Percentiles rank a stretch among this genome's conserved stretches.
phyloP scores from a whole-genome alignment of 1,140 invertebrate genomes.

The Cataglyphis hispanica region DNA sequence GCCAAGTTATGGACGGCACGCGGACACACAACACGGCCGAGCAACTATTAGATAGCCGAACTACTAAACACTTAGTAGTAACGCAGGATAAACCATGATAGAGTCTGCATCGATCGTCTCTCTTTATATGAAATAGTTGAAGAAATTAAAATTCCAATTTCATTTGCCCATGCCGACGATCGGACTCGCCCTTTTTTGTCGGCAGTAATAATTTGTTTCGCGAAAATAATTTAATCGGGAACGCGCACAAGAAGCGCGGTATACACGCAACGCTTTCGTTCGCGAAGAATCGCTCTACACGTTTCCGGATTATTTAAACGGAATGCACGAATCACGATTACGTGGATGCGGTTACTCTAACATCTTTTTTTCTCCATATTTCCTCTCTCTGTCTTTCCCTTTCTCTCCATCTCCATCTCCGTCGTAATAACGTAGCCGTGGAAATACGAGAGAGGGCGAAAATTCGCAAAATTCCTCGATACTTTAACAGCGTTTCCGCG shows the following conservation, averaged over 20 bases:
- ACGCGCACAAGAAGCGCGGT: too few species aligned
- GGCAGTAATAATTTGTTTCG: constrained; percentile 23
- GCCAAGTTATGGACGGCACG: constrained; percentile 10
- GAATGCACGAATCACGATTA: constrained; percentile 49
- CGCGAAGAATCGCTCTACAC: background rate
- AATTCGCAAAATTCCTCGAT: constrained; percentile 54
- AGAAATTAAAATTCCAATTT: constrained; percentile 23
- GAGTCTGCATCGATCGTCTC: background rate
- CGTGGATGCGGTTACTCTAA: background rate
- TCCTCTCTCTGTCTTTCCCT: background rate
- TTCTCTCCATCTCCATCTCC: background rate
- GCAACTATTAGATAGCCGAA: constrained; percentile 29
- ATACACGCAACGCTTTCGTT: background rate
- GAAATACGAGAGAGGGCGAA: constrained; percentile 13
- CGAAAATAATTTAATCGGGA: constrained; percentile 46
- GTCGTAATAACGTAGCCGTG: constrained; percentile 30
- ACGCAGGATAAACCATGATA: background rate
- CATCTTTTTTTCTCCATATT: background rate
- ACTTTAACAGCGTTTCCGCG: constrained; percentile 32
- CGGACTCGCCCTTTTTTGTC: background rate
- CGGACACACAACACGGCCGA: background rate
- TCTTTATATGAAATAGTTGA: background rate
- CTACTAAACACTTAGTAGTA: background rate
- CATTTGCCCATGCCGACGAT: background rate
- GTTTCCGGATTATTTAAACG: constrained; percentile 57